Conservation (phyloP, 2,797 vertebrate species). For the Amniataba percoides region DNA sequence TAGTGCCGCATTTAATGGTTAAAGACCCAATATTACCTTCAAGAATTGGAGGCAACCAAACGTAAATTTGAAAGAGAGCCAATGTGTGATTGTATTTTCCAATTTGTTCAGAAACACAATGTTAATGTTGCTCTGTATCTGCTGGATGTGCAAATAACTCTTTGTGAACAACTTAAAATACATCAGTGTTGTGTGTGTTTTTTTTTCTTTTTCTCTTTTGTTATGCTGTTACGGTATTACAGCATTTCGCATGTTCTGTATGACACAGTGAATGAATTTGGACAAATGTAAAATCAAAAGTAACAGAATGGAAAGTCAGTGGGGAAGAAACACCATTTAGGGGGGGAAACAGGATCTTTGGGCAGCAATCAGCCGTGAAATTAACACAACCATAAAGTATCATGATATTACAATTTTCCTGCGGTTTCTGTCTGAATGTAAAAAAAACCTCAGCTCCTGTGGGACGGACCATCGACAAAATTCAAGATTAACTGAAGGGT, state of each 20-base stretch:
- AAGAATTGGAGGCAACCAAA: background rate
- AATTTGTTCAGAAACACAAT: background rate
- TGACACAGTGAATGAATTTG: slow-evolving; percentile 7
- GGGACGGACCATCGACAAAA: slow-evolving; percentile 34
- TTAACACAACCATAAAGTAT: slow-evolving; percentile 67
- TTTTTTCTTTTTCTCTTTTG: background rate
- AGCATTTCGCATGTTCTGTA: background rate
- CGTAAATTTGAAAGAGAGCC: background rate
- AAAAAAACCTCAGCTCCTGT: slow-evolving; percentile 8
- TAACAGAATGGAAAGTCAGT: slow-evolving; percentile 34
- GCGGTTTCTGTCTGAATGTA: slow-evolving; percentile 37
- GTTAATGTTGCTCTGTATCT: background rate
- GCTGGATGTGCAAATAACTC: background rate
- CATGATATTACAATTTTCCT: slow-evolving; percentile 55
- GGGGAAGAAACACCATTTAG: slow-evolving; percentile 55
- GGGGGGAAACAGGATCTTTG: slow-evolving; percentile 48
- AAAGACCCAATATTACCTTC: background rate
- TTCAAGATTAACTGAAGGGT: slow-evolving; percentile 57
- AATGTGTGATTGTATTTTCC: background rate
- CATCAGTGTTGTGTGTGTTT: background rate
- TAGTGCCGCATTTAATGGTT: background rate
- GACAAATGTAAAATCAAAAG: slow-evolving; percentile 36
- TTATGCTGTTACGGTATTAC: background rate
- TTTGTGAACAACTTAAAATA: background rate
- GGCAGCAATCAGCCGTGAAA: slow-evolving; percentile 76